phyloP scores from a whole-genome alignment of 2,888 invertebrate genomes.

The Apotomis betuletana region DNA sequence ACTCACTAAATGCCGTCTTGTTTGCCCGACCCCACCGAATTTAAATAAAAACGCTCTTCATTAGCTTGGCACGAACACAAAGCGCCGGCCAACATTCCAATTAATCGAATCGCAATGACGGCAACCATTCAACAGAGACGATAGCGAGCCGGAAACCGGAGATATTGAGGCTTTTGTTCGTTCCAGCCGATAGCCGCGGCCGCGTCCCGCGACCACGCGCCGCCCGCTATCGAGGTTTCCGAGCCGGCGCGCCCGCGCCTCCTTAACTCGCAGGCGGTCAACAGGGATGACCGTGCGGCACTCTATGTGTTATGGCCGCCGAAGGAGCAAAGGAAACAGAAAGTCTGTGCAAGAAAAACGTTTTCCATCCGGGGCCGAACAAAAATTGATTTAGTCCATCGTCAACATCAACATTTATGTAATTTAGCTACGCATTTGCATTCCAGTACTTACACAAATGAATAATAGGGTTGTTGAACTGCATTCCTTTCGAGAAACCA shows the following conservation, averaged over 20 bases:
- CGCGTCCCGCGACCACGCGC: neutral
- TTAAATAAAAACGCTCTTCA: constrained; percentile 28
- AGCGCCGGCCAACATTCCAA: constrained; percentile 2
- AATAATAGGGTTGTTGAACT: no score
- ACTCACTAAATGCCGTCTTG: constrained; percentile 24
- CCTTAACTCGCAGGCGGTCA: no score
- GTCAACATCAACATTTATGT: no score
- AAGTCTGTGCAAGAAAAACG: no score
- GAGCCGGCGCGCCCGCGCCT: neutral
- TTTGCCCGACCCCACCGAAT: constrained; percentile 9
- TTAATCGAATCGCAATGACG: neutral
- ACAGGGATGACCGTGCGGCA: neutral
- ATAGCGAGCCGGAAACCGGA: constrained; percentile 6
- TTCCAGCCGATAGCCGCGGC: neutral
- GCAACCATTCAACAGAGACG: neutral
- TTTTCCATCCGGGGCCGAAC: no score
- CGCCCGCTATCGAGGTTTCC: constrained; percentile 9
- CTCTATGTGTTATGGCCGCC: neutral
- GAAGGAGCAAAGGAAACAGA: no score
- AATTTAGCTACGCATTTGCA: no score
- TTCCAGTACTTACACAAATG: no score
- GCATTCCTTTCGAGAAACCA: no score
- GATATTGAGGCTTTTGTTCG: neutral
- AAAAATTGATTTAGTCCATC: no score
- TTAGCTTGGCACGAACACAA: neutral